Percentiles rank a stretch among this genome's conserved stretches.
phyloP scores from a whole-genome alignment of 1,140 invertebrate genomes.

The Papilio machaon region DNA sequence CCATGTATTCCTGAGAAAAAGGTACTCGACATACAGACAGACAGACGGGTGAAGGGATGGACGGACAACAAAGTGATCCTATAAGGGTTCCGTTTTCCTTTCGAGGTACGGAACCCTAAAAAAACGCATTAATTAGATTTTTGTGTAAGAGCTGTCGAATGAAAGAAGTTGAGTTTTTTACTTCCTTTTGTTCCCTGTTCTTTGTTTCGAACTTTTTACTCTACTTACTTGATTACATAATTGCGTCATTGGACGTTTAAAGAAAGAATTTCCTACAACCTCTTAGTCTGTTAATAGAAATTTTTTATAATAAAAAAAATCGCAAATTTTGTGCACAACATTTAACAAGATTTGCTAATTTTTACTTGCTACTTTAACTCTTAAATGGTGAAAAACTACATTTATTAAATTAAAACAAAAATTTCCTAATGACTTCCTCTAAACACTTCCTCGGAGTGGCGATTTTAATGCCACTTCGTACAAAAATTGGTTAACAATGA shows the following conservation, averaged over 20 bases:
- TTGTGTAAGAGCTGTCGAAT: not conserved
- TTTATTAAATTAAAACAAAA: too few species aligned
- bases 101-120: not conserved
- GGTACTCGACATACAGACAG: too few species aligned
- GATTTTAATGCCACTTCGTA: too few species aligned
- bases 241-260: constrained; percentile 13
- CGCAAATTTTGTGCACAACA: not conserved
- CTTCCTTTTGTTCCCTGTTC: not conserved
- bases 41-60: too few species aligned
- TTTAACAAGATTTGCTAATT: not conserved
- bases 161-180: constrained; percentile 18
- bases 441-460: too few species aligned
- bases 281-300: constrained; percentile 3
- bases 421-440: too few species aligned
- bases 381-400: too few species aligned
- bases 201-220: constrained; percentile 21
- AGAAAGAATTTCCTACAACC: constrained; percentile 10
- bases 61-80: too few species aligned
- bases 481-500: too few species aligned
- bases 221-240: constrained; percentile 25
- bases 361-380: not conserved
- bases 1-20: too few species aligned
- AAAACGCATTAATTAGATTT: not conserved
- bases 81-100: too few species aligned
- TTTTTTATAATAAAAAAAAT: not conserved